phyloP scores from a whole-genome alignment of 1,140 invertebrate species.

The Babylonia areolata region DNA sequence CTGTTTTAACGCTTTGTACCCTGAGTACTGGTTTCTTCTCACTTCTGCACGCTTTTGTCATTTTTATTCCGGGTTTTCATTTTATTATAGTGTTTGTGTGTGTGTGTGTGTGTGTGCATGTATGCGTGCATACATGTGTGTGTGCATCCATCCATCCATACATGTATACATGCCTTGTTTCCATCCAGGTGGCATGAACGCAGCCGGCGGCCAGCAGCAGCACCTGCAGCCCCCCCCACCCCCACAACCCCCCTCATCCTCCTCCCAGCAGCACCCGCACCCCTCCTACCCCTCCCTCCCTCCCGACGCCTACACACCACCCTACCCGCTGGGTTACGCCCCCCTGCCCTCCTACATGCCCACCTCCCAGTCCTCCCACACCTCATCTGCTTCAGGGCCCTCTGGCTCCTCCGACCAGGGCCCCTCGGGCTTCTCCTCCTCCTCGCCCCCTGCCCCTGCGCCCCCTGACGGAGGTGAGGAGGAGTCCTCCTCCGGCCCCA shows the following conservation, averaged over 20 bases:
- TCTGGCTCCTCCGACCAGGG: constrained; percentile 13
- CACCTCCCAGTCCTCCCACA: constrained; percentile 22
- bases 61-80: too few species aligned
- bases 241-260: too few species aligned
- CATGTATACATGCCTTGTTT: too few species aligned
- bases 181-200: not conserved
- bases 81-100: not conserved
- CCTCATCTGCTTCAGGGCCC: constrained; percentile 26
- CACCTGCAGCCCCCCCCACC: not conserved
- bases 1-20: too few species aligned
- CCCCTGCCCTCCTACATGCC: constrained; percentile 37
- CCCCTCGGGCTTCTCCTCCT: constrained; percentile 24
- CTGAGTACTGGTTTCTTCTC: too few species aligned
- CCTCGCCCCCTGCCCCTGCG: constrained; percentile 31
- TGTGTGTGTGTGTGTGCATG: not conserved
- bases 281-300: not conserved
- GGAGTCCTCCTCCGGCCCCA: not conserved
- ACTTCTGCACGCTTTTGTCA: too few species aligned
- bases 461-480: not conserved
- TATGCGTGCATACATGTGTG: not conserved
- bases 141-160: too few species aligned
- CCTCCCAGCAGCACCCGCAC: not conserved
- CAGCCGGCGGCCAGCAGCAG: not conserved
- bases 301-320: constrained; percentile 23
- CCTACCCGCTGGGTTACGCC: constrained; percentile 30